Evolutionary conservation across 2,888 invertebrate genomes (phyloP).

Genomic region (Oasisia sp.): DNA sequence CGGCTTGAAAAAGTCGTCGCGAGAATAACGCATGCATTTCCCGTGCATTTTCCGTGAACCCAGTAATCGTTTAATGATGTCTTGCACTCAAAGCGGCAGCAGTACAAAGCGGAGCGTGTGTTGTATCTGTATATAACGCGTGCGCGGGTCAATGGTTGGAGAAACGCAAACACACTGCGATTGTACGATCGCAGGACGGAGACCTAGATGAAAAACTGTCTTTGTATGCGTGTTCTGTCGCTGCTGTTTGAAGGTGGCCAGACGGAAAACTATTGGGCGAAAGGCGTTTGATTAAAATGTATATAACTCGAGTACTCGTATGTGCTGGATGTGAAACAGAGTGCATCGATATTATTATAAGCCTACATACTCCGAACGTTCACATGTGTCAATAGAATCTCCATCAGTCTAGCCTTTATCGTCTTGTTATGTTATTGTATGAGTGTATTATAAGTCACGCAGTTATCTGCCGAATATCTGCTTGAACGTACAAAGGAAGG

Average conservation of each 20-base stretch:
- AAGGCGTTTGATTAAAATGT: background rate
- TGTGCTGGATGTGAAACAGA: background rate
- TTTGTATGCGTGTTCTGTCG: background rate
- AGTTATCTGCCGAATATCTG: background rate
- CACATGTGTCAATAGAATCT: background rate
- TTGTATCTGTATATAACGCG: background rate
- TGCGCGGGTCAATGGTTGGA: background rate
- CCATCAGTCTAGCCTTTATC: background rate
- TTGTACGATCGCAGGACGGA: background rate
- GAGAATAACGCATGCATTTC: background rate
- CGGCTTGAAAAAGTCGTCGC: background rate
- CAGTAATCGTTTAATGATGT: background rate
- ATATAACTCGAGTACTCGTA: background rate
- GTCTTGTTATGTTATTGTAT: background rate
- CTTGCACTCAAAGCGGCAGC: background rate
- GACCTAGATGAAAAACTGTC: background rate
- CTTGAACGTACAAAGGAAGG: background rate
- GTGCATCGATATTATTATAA: background rate
- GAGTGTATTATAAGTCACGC: background rate
- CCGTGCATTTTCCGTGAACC: background rate
- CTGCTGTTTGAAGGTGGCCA: background rate
- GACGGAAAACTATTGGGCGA: background rate
- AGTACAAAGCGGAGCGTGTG: background rate
- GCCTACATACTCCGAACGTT: background rate
- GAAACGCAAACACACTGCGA: background rate